Evolutionary conservation across 1,140 invertebrate genomes (phyloP), one percentile per base, ranked within the genome.

Genomic region (Bombus balteatus): DNA sequence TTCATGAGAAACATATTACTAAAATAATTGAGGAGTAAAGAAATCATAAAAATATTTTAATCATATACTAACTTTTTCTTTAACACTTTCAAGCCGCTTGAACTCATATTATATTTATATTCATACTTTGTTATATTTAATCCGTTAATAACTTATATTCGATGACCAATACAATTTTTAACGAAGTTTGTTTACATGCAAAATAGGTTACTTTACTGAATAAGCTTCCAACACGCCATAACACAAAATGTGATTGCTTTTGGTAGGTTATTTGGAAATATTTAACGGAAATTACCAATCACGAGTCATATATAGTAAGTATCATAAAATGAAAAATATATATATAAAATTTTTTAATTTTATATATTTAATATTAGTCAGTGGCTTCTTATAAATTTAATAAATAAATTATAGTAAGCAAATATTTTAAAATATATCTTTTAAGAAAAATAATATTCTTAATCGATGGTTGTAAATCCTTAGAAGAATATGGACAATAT

Each of bases 11-110:
- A 22, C 22, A 65, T 13, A 47, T 62, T 57, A 57, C 1, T 34
- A 47, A 76, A n/a, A 28, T 68, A 9, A 3, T 22, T 13, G 10
- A 39, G n/a, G 12, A 25, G 39, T 34, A 39, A 37, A 43, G 18
- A 22, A 28, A 68, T 47, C 57, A 66, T 15, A 37, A 37, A 47
- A 59, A 59, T 22, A 18, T 43, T 22, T 65, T 68, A 59, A 77
- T 47, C 43, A 41, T 74, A 37, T 85, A 93, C 92, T 93, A 76
- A 94, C 93, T 82, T 59, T 90, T 93, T 94, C 76, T 94, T 93
- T 15, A 92, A 71, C 12, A 92, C 82, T 83, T 92, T 92, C 28
- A 93, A 68, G 71, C 90, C 87, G 68, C 85, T 92, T 3, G 89
- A 81, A 85, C 78, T 93, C 93, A 94, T 94, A n/a, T 57, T 83